Evolutionary conservation across 37 sponge, comb jelly and placozoan species (phyloP).

Genomic region (Oopsacas minuta): DNA sequence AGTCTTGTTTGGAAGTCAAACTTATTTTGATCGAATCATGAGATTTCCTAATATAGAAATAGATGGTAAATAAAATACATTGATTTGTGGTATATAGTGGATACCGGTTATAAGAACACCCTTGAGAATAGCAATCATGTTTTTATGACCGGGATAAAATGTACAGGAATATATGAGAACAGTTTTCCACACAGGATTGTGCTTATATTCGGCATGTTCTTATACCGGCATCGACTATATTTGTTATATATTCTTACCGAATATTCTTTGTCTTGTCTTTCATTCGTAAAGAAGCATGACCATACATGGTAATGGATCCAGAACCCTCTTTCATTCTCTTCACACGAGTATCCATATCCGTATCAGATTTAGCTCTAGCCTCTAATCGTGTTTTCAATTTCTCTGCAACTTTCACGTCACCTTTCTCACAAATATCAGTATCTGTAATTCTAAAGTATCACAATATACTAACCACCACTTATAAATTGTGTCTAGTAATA

Average conservation of each 20-base stretch:
- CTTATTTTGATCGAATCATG: neutral
- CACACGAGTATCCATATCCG: neutral
- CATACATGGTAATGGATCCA: neutral
- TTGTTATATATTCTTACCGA: neutral
- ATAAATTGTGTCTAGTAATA: too few species aligned
- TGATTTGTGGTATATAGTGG: neutral
- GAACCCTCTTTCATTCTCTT: neutral
- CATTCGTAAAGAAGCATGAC: neutral
- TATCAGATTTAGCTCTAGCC: neutral
- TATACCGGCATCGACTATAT: neutral
- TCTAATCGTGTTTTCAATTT: neutral
- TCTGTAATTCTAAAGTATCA: neutral
- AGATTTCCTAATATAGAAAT: neutral
- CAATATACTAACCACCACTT: neutral
- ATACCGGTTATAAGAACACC: neutral
- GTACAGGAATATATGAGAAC: neutral
- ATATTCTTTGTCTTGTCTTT: neutral
- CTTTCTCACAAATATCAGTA: neutral
- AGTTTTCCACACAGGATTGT: neutral
- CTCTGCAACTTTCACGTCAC: neutral
- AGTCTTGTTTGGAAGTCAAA: neutral
- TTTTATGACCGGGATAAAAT: neutral
- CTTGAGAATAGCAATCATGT: neutral
- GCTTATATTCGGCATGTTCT: neutral
- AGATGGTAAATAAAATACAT: neutral